Evolutionary conservation across 2,888 invertebrate species (phyloP).

Genomic region (Chymomyza amoena): DNA sequence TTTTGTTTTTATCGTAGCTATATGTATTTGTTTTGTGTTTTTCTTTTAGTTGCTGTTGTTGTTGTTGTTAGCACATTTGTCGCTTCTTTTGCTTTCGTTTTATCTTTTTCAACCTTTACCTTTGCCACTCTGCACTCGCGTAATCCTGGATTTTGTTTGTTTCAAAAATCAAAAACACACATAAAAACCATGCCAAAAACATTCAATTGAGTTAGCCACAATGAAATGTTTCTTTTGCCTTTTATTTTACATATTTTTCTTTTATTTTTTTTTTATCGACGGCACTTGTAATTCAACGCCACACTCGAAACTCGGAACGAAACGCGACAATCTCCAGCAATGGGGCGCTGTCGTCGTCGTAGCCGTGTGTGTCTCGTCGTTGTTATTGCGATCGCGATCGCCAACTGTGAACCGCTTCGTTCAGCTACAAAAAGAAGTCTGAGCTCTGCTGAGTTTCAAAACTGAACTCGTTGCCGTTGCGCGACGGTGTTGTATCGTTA

Average conservation of each 20-base stretch:
- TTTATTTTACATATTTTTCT: not conserved
- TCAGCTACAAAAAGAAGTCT: conserved; percentile 75
- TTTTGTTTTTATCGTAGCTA: conserved; percentile 5
- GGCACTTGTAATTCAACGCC: conserved; percentile 58
- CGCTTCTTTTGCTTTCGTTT: conserved; percentile 11
- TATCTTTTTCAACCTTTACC: conserved; percentile 14
- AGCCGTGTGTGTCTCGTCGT: not conserved
- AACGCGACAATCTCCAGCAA: conserved; percentile 23
- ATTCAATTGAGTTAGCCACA: not conserved
- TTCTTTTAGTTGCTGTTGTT: conserved; percentile 51
- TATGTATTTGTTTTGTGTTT: conserved; percentile 51
- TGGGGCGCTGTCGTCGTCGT: not conserved
- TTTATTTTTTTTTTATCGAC: conserved; percentile 5
- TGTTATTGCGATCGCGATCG: not conserved
- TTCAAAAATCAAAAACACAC: not conserved
- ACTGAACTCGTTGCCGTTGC: conserved; percentile 31
- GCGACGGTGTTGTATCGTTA: conserved; percentile 2
- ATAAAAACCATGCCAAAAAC: not conserved
- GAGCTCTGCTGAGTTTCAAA: conserved; percentile 56
- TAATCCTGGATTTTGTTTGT: not conserved
- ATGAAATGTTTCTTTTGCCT: not conserved
- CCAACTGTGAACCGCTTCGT: conserved; percentile 62
- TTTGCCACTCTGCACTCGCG: not conserved
- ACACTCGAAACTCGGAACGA: conserved; percentile 46
- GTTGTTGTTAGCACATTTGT: conserved; percentile 7